Evolutionary conservation across 2,797 vertebrate genomes (phyloP).

Genomic region (Lophotriccus pileatus): DNA sequence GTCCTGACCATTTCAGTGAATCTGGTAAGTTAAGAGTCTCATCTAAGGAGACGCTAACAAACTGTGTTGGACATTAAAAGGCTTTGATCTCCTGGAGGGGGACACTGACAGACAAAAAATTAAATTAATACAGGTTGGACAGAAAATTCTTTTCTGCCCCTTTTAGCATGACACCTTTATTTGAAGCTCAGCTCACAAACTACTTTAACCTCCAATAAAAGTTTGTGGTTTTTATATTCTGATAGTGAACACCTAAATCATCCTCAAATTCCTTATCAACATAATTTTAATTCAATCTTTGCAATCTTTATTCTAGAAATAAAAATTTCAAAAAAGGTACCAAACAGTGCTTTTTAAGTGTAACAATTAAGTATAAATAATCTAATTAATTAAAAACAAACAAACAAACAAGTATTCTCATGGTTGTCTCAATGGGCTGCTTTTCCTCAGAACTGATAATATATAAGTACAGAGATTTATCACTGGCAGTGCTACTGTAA

Average conservation of each 20-base stretch:
- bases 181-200: neutral
- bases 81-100: too few species aligned
- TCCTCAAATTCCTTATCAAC: neutral
- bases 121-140: too few species aligned
- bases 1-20: too few species aligned
- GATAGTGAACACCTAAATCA: neutral
- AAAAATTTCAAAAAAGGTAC: neutral
- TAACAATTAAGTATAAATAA: neutral
- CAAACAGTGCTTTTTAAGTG: neutral
- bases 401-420: neutral
- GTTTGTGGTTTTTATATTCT: neutral
- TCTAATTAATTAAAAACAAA: neutral
- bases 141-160: too few species aligned
- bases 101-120: too few species aligned
- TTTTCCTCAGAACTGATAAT: neutral
- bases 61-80: too few species aligned
- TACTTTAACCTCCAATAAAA: neutral
- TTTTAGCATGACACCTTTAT: neutral
- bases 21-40: too few species aligned
- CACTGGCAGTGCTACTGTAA: neutral
- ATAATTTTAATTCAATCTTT: neutral
- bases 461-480: neutral
- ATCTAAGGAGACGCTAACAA: too few species aligned
- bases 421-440: neutral
- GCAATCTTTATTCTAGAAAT: neutral